Evolutionary conservation across 2,113 vertebrate species (phyloP), one percentile per base, ranked within the genome.

Genomic region (Okapia johnstoni): DNA sequence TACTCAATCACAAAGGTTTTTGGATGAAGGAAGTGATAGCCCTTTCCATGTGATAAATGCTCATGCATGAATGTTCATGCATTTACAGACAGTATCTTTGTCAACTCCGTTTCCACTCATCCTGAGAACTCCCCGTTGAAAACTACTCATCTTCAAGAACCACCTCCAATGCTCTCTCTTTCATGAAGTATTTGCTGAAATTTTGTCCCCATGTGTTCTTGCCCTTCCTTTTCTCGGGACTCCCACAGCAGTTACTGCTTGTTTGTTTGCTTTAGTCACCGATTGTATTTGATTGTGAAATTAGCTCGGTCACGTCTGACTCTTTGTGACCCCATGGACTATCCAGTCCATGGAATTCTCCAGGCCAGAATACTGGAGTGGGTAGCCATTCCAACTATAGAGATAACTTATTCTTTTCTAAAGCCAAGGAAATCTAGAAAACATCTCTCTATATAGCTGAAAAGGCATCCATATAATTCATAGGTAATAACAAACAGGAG

Each of bases 401-500:
- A 96, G 50, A 36, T 70, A 92, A 77, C 7, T 46, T 95, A 36
- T 73, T 88, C 48, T 93, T 86, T 3, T 88, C 50, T 52, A 86
- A 96, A 94, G 57, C 36, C 23, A 86, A 15, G 23, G 40, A 60
- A 16, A 33, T 63, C 86, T 91, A 26, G 23, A 46, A 50, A 50
- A 87, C 15, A 17, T 28, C 26, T 50, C 83, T 80, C n/a, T 58
- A 0, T 48, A 54, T 36, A 60, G 4, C 9, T 70, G 40, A 54
- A 85, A 97, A 70, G 52, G 52, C 30, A 89, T 52, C 26, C 19
- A 85, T 7, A 80, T 13, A 98, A 40, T 28, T 92, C n/a, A 88
- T 14, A 96, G 57, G 55, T n/a, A 87, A 12, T 33, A 90, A 7
- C 50, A 97, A 96, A 85, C 9, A 90, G 43, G 95, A 76, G 5